phyloP scores from a whole-genome alignment of 2,113 vertebrate genomes.

The Chroicocephalus ridibundus region DNA sequence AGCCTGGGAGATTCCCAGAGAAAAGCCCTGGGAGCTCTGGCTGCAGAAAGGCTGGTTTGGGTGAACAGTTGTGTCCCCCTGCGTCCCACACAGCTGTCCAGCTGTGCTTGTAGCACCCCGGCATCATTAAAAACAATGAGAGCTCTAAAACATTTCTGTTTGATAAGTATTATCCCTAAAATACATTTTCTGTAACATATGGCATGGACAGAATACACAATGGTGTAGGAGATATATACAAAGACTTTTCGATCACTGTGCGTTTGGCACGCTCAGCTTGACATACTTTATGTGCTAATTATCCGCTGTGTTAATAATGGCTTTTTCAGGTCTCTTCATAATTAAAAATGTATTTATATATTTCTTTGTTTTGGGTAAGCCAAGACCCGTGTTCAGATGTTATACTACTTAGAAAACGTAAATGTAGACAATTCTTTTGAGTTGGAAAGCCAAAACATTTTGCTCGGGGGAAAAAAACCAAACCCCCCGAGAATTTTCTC shows the following conservation, averaged over 20 bases:
- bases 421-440: not conserved
- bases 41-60: not conserved
- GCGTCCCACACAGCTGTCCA: not conserved
- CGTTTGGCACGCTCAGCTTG: not conserved
- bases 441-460: not conserved
- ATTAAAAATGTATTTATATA: not conserved
- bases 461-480: rapidly evolving
- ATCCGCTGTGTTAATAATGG: not conserved
- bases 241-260: not conserved
- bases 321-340: not conserved
- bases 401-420: not conserved
- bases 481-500: not conserved
- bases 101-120: not conserved
- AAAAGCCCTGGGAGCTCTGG: not conserved
- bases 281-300: not conserved
- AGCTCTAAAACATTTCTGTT: not conserved
- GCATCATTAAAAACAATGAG: not conserved
- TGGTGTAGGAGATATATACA: not conserved
- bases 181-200: not conserved
- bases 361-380: not conserved
- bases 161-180: not conserved
- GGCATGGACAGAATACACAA: conserved; percentile 48
- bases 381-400: not conserved
- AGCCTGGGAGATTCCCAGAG: not conserved
- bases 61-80: not conserved